phyloP scores from a whole-genome alignment of 2,113 vertebrate species.

The Aramus guarauna region DNA sequence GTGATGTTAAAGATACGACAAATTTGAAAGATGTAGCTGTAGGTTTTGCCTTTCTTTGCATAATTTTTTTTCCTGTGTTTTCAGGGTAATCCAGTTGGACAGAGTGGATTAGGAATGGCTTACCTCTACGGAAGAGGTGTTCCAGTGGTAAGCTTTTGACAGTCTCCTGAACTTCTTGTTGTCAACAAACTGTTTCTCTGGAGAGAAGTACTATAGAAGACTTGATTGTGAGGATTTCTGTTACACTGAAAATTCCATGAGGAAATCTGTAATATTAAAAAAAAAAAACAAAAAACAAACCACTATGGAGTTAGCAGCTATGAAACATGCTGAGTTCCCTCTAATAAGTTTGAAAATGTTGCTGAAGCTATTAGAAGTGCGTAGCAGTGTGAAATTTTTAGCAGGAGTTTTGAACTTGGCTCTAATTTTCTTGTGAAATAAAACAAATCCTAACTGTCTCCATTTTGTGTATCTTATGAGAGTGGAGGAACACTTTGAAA shows the following conservation, averaged over 20 bases:
- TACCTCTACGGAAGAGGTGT: slow-evolving; percentile 96
- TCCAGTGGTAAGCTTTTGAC: slow-evolving; percentile 85
- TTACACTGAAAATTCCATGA: background rate
- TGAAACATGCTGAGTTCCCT: background rate
- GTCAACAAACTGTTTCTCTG: background rate
- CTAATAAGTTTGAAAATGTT: background rate
- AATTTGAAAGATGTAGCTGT: background rate
- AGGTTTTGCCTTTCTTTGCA: background rate
- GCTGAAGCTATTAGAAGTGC: background rate
- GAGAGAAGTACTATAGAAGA: background rate
- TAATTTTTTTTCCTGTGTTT: slow-evolving; percentile 12
- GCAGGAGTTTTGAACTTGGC: background rate
- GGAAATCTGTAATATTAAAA: background rate
- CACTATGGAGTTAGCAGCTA: background rate
- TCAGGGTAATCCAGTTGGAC: slow-evolving; percentile 96
- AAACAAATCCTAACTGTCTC: background rate
- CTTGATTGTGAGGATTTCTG: background rate
- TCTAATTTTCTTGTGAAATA: background rate
- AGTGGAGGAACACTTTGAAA: background rate
- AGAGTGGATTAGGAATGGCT: slow-evolving; percentile 98
- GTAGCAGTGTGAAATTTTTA: background rate
- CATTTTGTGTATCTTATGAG: background rate
- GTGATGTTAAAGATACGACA: background rate
- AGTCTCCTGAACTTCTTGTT: background rate
- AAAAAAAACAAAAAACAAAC: background rate